Evolutionary conservation across 2,113 vertebrate species (phyloP), one percentile per base, ranked within the genome.

Genomic region (Melanocharis versteri): DNA sequence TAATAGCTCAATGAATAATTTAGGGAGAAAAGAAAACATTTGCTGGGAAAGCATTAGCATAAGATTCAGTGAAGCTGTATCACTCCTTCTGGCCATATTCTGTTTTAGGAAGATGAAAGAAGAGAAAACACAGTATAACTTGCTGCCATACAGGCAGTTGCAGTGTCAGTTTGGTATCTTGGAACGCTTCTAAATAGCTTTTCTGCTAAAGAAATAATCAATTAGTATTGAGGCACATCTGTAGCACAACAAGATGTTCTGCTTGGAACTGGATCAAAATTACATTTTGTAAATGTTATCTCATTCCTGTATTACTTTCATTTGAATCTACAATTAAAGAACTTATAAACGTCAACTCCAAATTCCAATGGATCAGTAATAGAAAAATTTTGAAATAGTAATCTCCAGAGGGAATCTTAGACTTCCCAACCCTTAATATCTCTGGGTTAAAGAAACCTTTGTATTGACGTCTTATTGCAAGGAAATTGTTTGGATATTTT

Each of bases 1-100:
- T 97, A 97, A 98, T 96, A 96, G 96, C 85, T 90, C 93, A 80
- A 98, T 98, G 96, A 98, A 98, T 98, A 96, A 98, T 98, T 98
- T 97, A 98, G 93, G 96, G 42, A 97, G 93, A 95, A 97, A 97
- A 97, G 80, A 97, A 97, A 98, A 97, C 93, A 97, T 97, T 98
- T 98, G 97, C 97, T 98, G 96, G 97, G 97, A 98, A 98, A 96
- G 93, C 97, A 97, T 98, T 98, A 98, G 89, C 84, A 96, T 75
- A 87, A 93, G 90, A 95, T 89, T 96, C 87, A 96, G 87, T 94
- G 96, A 85, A 94, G 87, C 45, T 48, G 27, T 48, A 79, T 95
- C 71, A 82, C 21, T 87, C 70, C 86, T 96, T 83, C 68, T 88
- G 93, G 83, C 40, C 72, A 54, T 89, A 91, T 66, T 95, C 89